Base-by-base conservation (phyloP, 2,888 invertebrate genomes). In the Pantelozetes paolii region DNA sequence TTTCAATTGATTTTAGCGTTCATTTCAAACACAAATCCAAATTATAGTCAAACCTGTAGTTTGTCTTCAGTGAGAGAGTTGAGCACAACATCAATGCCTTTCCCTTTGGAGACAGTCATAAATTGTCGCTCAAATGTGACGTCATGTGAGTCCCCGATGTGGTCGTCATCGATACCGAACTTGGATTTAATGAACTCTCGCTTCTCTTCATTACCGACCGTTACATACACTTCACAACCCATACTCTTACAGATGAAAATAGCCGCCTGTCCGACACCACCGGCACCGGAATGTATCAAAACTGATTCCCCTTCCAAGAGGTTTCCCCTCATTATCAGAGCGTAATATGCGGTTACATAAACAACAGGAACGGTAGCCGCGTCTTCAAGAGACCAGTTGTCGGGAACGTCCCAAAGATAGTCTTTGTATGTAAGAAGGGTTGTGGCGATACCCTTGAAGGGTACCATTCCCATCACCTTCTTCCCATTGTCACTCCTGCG, bases 221-320 rank as follows among this genome's bases (percentile, higher is more conserved):
- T 97, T 18, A 96, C 93, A 84, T 86, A 94, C 8, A 94, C 95
- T 72, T 87, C 88, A 84, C 94, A 90, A 70, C 94, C 94, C 83
- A 90, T 87, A 82, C 89, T 89, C 72, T 97, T 86, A 71, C 97
- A 95, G 79, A 98, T 91, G 28, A 93, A 87, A 80, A 98, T 95
- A 76, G 97, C 95, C 1, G 98, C 96, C 85, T 96, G 95, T 9
- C 98, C 98, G 45, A 97, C 96, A 80, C 95, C 96, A 75, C 96
- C 97, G 77, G 77, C 96, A 6, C 83, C 96, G 72, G 96, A 94
- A 82, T 97, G 96, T 78, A 97, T 89, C 18, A 97, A 86, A 74
- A 97, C 88, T 59, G 87, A 85, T 80, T 96, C 93, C 11, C 94
- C 93, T 77, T 87, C 86, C 80, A 87, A 87, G 86, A 96, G 87